phyloP scores from a whole-genome alignment of 2,888 invertebrate species.

The Tipula vernalis region DNA sequence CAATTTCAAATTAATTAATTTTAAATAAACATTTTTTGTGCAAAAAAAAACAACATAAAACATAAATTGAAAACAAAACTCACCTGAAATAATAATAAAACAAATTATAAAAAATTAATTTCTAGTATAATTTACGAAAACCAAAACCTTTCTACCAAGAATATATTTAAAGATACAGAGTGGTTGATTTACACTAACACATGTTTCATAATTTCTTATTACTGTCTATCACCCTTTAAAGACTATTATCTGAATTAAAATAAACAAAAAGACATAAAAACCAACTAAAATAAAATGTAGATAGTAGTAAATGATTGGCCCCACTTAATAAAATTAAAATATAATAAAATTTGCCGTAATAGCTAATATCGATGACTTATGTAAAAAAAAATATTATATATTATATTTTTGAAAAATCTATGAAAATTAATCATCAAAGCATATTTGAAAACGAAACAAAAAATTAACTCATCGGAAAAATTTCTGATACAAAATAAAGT shows the following conservation, averaged over 20 bases:
- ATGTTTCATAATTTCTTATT: too few relatives aligned
- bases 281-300: neutral
- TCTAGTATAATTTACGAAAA: neutral
- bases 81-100: conserved; percentile 15
- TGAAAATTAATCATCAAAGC: neutral
- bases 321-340: neutral
- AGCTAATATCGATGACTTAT: neutral
- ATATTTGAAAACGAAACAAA: neutral
- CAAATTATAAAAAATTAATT: neutral
- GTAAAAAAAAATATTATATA: neutral
- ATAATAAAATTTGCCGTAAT: neutral
- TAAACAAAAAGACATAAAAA: neutral
- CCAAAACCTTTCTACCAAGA: neutral
- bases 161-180: neutral
- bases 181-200: neutral
- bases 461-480: neutral
- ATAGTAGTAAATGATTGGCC: neutral
- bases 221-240: neutral
- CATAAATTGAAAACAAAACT: conserved; percentile 12
- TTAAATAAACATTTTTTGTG: conserved; percentile 4
- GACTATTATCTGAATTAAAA: neutral
- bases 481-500: neutral
- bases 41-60: neutral
- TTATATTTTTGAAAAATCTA: neutral
- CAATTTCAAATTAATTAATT: neutral